Evolutionary conservation across 2,113 vertebrate genomes (phyloP).

Genomic region (Lichenostomus cassidix): DNA sequence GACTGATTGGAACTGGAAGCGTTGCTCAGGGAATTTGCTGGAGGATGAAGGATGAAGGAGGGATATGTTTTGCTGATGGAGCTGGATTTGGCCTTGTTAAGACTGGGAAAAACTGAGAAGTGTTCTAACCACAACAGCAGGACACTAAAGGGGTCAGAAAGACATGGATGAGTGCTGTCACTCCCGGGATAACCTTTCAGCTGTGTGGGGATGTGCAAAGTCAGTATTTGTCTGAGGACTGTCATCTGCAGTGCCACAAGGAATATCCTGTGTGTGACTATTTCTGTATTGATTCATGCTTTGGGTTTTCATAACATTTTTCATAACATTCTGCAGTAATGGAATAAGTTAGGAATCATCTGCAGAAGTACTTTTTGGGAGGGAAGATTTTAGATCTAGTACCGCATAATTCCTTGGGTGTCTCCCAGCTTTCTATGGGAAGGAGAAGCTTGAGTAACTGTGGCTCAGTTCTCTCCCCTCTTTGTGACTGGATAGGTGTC

Average conservation of each 20-base stretch:
- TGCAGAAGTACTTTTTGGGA: background rate
- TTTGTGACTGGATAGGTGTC: background rate
- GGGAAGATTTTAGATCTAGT: background rate
- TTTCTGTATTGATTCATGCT: background rate
- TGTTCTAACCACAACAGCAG: background rate
- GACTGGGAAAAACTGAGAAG: background rate
- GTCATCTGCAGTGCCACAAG: background rate
- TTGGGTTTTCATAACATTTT: background rate
- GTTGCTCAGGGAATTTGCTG: background rate
- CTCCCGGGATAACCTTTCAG: background rate
- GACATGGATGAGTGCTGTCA: background rate
- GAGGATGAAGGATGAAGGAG: background rate
- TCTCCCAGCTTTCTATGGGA: background rate
- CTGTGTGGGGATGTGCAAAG: background rate
- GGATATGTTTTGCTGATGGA: background rate
- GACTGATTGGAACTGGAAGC: background rate
- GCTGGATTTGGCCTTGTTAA: background rate
- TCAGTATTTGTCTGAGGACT: background rate
- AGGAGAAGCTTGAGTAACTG: background rate
- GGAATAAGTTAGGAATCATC: background rate
- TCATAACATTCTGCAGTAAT: background rate
- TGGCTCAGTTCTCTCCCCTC: background rate
- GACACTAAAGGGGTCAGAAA: background rate
- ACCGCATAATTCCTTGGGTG: background rate
- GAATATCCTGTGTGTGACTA: background rate